Percentiles rank a stretch among this genome's conserved stretches.
phyloP scores from a whole-genome alignment of 2,797 vertebrate genomes.

The Dromococcyx pavoninus region DNA sequence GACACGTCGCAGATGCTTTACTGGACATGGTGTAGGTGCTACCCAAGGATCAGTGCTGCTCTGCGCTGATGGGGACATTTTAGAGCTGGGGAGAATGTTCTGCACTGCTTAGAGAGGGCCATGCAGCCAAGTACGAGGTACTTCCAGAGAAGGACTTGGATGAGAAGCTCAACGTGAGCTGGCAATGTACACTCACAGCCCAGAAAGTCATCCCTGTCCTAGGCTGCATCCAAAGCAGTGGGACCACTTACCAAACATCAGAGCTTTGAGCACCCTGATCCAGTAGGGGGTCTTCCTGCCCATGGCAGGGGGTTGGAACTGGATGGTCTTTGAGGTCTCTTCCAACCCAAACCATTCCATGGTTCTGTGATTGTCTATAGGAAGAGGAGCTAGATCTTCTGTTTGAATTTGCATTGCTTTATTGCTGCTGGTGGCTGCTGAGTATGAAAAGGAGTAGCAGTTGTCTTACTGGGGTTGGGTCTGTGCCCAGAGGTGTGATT shows the following conservation, averaged over 20 bases:
- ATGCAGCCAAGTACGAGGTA: background rate
- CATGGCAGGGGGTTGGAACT: too few relatives aligned
- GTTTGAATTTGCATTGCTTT: background rate
- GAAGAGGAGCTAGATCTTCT: background rate
- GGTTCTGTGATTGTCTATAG: background rate
- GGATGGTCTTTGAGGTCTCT: too few relatives aligned
- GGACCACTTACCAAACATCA: too few relatives aligned
- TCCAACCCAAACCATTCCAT: too few relatives aligned
- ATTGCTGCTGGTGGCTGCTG: background rate
- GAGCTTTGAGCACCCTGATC: too few relatives aligned
- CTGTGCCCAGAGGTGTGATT: background rate
- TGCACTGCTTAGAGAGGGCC: too few relatives aligned
- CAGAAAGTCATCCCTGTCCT: too few relatives aligned
- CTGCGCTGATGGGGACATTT: accelerated
- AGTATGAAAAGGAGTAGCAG: background rate
- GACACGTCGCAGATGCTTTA: background rate
- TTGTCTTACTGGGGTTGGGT: background rate
- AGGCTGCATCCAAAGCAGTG: too few relatives aligned
- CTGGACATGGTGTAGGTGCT: accelerated
- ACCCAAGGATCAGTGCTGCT: background rate
- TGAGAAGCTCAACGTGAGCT: too few relatives aligned
- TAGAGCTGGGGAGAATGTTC: background rate
- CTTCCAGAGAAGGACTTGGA: background rate
- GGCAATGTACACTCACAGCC: too few relatives aligned
- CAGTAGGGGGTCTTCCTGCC: too few relatives aligned